phyloP scores from a whole-genome alignment of 2,888 invertebrate genomes.

The Trilocha varians region DNA sequence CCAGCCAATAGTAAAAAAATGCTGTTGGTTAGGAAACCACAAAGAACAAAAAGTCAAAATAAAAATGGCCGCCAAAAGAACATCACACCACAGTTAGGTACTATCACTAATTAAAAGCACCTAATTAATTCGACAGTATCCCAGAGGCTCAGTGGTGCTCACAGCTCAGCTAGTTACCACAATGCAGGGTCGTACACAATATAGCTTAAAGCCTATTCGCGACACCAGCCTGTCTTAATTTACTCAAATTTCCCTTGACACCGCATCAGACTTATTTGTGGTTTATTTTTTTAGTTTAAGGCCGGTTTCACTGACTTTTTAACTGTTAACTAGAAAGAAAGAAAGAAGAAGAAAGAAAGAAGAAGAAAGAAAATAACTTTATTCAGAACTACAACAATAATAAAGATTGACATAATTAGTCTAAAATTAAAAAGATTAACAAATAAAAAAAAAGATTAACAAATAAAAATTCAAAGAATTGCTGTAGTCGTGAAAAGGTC shows the following conservation, averaged over 20 bases:
- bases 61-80: neutral
- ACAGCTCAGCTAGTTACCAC: slow-evolving; percentile 62
- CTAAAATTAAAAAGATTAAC: too few species aligned
- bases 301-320: slow-evolving; percentile 9
- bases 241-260: slow-evolving; percentile 75
- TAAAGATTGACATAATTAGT: too few species aligned
- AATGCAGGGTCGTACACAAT: slow-evolving; percentile 51
- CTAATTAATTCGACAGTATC: slow-evolving; percentile 59
- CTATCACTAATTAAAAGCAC: slow-evolving; percentile 22
- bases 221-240: slow-evolving; percentile 73
- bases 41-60: neutral
- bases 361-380: too few species aligned
- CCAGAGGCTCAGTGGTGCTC: slow-evolving; percentile 11
- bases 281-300: slow-evolving; percentile 27
- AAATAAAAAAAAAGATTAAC: too few species aligned
- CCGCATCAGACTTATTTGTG: slow-evolving; percentile 57
- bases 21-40: too few species aligned
- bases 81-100: neutral
- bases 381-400: too few species aligned
- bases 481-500: too few species aligned
- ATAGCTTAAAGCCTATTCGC: slow-evolving; percentile 60
- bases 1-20: too few species aligned
- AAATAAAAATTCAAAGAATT: too few species aligned
- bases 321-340: slow-evolving; percentile 13
- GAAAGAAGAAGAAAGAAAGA: too few species aligned